A percentile compares a stretch with the other conserved stretches of the same genome.
Conservation (phyloP, 92 coral and sea anemone genomes). For the Palythoa caribaeorum region DNA sequence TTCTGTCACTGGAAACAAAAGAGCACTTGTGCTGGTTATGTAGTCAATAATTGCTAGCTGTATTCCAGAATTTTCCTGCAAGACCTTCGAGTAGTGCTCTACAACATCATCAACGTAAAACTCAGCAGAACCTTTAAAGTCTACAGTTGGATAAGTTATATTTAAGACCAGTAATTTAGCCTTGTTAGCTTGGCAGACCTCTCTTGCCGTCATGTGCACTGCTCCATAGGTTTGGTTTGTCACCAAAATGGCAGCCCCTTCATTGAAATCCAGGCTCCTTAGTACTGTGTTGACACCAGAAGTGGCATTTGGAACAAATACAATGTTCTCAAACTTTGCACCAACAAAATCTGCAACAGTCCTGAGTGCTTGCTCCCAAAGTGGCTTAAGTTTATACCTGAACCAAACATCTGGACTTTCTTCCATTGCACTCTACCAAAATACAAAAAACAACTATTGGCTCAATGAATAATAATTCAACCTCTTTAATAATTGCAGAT, state of each 20-base stretch:
- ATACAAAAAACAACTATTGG: too few relatives aligned
- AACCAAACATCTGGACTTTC: slow-evolving; percentile 55
- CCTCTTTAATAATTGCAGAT: too few relatives aligned
- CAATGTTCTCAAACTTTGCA: slow-evolving; percentile 67
- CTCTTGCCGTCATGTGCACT: slow-evolving; percentile 75
- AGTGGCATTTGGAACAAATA: slow-evolving; percentile 80
- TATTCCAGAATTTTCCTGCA: slow-evolving; percentile 72
- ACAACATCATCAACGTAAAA: slow-evolving; percentile 81
- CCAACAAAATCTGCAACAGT: slow-evolving; percentile 79
- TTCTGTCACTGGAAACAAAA: slow-evolving; percentile 73
- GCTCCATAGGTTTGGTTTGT: slow-evolving; percentile 87
- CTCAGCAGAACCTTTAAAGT: slow-evolving; percentile 71
- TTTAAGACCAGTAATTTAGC: slow-evolving; percentile 80
- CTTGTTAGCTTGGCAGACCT: slow-evolving; percentile 71
- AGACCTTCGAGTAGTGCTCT: slow-evolving; percentile 78
- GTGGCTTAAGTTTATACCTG: slow-evolving; percentile 23
- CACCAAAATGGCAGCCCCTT: slow-evolving; percentile 76
- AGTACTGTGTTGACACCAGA: slow-evolving; percentile 72
- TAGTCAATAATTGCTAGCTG: slow-evolving; percentile 80
- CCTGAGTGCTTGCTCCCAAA: slow-evolving; percentile 39
- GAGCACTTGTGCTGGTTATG: slow-evolving; percentile 79
- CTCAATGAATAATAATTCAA: not conserved
- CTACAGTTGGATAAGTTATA: slow-evolving; percentile 80
- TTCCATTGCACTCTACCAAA: slow-evolving; percentile 47
- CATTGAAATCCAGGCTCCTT: slow-evolving; percentile 60